These are phyloP conservation scores for Drosophila subquinaria DNA, from an alignment of 2,888 invertebrate species.

Conservation along the genomic window DNA sequence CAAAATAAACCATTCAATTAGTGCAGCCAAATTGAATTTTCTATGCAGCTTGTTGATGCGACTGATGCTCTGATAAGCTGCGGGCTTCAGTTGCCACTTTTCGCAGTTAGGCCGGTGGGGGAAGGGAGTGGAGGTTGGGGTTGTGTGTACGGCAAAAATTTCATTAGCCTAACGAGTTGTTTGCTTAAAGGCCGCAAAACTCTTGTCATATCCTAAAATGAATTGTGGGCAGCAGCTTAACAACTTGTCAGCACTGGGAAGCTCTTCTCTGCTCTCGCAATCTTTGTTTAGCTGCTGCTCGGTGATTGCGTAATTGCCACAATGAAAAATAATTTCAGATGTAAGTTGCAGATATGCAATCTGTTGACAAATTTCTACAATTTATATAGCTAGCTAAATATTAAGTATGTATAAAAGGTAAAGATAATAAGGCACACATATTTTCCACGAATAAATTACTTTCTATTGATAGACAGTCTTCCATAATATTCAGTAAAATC, in stretches of 20 bases:
- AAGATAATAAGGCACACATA: background rate
- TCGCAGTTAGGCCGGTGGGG: background rate
- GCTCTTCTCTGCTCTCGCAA: slow-evolving; percentile 1
- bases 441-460: too few species aligned
- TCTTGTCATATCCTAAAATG: slow-evolving; percentile 52
- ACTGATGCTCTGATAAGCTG: slow-evolving; percentile 69
- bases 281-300: slow-evolving; percentile 10
- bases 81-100: slow-evolving; percentile 46
- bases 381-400: background rate
- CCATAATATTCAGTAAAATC: background rate
- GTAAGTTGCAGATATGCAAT: background rate
- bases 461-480: too few species aligned
- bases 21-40: slow-evolving; percentile 75
- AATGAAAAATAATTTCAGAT: background rate
- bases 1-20: slow-evolving; percentile 79
- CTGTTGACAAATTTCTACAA: background rate
- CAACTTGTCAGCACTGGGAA: slow-evolving; percentile 10
- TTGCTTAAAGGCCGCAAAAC: slow-evolving; percentile 62
- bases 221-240: slow-evolving; percentile 43
- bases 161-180: slow-evolving; percentile 78
- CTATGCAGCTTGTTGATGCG: slow-evolving; percentile 74
- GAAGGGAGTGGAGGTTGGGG: background rate
- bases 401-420: background rate
- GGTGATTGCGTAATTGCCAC: background rate
- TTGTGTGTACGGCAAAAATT: slow-evolving; percentile 52